These are phyloP conservation scores for Lontra canadensis DNA, from an alignment of 2,113 vertebrate genomes.

Conservation along the genomic window DNA sequence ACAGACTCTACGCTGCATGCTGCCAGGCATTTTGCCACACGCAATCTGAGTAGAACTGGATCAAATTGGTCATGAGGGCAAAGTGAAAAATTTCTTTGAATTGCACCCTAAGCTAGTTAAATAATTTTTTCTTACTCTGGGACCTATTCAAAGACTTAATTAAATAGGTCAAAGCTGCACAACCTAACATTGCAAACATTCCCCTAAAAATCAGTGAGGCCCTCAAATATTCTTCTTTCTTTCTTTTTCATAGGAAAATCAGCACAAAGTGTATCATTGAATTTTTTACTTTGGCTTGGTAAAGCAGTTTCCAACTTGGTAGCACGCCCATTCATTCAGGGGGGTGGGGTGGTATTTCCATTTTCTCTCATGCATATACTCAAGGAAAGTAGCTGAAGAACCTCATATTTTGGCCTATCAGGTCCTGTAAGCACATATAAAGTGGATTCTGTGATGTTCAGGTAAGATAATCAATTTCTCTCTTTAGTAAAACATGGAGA, in stretches of 20 bases:
- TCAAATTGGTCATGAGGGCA: neutral
- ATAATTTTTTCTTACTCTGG: neutral
- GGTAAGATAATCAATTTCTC: neutral
- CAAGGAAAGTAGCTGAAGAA: neutral
- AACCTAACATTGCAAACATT: neutral
- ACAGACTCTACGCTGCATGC: neutral
- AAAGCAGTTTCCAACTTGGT: neutral
- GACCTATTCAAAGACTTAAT: neutral
- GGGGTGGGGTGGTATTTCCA: neutral
- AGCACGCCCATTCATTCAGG: neutral
- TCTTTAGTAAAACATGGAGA: neutral
- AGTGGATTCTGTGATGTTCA: neutral
- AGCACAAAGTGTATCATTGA: fast-evolving
- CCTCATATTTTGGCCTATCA: neutral
- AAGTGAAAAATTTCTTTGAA: neutral
- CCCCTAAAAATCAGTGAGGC: neutral
- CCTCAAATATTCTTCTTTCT: neutral
- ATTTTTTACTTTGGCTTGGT: neutral
- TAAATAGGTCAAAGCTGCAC: neutral
- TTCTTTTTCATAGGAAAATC: neutral
- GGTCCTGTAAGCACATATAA: neutral
- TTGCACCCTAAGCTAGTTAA: neutral
- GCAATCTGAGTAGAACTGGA: neutral
- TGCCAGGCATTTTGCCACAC: neutral
- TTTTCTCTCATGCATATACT: neutral